A percentile compares a stretch with the other conserved stretches of the same genome.
phyloP scores from a whole-genome alignment of 2,797 vertebrate species.

The Crax fasciolata region DNA sequence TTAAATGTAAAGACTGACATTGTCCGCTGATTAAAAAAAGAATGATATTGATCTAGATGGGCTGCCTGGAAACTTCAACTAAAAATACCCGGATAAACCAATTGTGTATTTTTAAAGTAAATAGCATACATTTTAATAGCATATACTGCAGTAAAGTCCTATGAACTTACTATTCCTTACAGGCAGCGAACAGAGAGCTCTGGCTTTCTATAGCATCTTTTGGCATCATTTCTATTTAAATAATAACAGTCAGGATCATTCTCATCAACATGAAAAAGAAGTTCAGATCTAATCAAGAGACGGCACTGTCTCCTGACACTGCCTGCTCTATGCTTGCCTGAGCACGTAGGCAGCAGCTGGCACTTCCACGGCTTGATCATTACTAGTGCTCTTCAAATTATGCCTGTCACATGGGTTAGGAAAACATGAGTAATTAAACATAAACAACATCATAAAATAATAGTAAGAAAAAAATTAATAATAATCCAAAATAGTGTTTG shows the following conservation, averaged over 20 bases:
- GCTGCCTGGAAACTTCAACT: background rate
- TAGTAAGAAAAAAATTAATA: constrained; percentile 69
- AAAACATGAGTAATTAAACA: constrained; percentile 67
- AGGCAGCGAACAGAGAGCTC: background rate
- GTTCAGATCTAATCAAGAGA: constrained; percentile 55
- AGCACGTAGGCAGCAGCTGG: constrained; percentile 66
- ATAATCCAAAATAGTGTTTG: constrained; percentile 53
- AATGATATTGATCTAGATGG: background rate
- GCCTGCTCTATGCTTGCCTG: constrained; percentile 63
- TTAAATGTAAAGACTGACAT: background rate
- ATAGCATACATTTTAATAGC: background rate
- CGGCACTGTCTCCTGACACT: constrained; percentile 36
- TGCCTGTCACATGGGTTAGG: constrained; percentile 70
- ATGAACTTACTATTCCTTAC: background rate
- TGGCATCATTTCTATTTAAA: constrained; percentile 41
- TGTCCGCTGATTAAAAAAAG: background rate
- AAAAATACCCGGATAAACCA: background rate
- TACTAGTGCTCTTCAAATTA: constrained; percentile 60
- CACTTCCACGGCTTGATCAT: constrained; percentile 46
- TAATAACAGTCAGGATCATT: constrained; percentile 42
- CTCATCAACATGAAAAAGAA: constrained; percentile 56
- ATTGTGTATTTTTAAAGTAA: background rate
- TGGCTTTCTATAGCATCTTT: constrained; percentile 9
- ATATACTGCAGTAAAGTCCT: background rate
- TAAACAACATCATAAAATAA: constrained; percentile 60